Base-by-base conservation (phyloP, 2,113 vertebrate genomes). In the Oreochromis spilurus region DNA sequence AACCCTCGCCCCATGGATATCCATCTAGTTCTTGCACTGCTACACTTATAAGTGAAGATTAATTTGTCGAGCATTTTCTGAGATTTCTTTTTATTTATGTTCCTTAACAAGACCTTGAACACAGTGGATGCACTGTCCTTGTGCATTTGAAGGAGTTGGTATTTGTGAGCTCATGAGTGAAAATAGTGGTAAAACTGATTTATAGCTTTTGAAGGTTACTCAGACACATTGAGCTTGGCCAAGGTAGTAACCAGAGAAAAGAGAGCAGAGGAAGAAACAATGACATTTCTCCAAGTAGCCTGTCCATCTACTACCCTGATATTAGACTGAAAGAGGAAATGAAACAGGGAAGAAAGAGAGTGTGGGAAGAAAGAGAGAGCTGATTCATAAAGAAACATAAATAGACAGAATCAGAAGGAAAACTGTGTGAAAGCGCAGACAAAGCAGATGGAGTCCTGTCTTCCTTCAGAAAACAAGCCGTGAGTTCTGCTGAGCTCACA, bases 401-500 rank as follows among this genome's bases (percentile, higher is more conserved):
- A 94, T 40, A 88, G 45, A 85, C 52, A 4, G 91, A 94, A 93
- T 88, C 90, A 81, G 78, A 88, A 92, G 91, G 78, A 85, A 87
- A 90, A 86, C 72, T 81, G 29, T 75, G 34, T 58, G 84, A 94
- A 94, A 93, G 82, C 87, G 89, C 93, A 85, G 87, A 91, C 87
- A 65, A 87, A 94, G 93, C 94, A 94, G 86, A 60, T 65, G 82
- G 60, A 81, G 31, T 43, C 77, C 7, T 2, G 60, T 87, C 79
- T 91, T 92, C 88, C 87, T 87, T 93, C 80, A 82, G 86, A 91
- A 95, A 94, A 95, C 91, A 95, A 89, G 82, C 55, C 7, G 13
- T 11, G 81, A 89, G 90, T 89, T 92, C 67, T 10, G 54, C 89
- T 91, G 87, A 72, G 78, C 84, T 87, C 79, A 54, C 17, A 45